Base-by-base conservation (phyloP, 2,113 vertebrate genomes). In the Chaetodon trifascialis region DNA sequence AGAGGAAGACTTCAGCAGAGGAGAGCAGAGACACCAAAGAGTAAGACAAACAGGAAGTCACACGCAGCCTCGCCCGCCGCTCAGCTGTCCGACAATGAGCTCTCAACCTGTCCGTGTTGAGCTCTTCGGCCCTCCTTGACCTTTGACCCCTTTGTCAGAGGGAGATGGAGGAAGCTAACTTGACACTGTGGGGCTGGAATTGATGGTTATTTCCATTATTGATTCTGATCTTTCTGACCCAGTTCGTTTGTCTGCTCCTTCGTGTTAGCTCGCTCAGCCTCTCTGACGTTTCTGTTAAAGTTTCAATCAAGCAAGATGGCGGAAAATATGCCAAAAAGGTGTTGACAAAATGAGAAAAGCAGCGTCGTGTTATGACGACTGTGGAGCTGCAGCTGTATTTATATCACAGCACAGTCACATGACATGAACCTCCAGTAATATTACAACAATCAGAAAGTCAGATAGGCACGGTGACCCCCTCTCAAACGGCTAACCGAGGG, bases 11-110 rank as follows among this genome's bases (percentile, higher is more conserved):
- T 21, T 67, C 88, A 0, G 71, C 52, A 0, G 81, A 90, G 73
- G 91, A 92, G 19, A 71, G 63, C 40, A 94, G 91, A 90, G 93
- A 93, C 36, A 66, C 70, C 0, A 94, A 94, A 78, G 66, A 91
- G 94, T 95, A 49, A 76, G 65, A 19, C 1, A 4, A 4, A 17
- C 51, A 67, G 44, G 54, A 25, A 66, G 70, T 59, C 49, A 9
- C 3, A 55, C 11, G 9, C 34, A 54, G 23, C 23, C 23, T 59
- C 42, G 17, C 25, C 7, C 12, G 16, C 16, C 49, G 1, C 30
- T 49, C 4, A 19, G 10, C 63, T 66, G 63, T 15, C 12, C 1
- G 8, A 49, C n/a, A n/a, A 10, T 5, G 3, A 55, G 38, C 38
- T 47, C 44, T 67, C 0, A 47, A 10, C 23, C 11, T 1, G 11